phyloP scores from a whole-genome alignment of 2,113 vertebrate species.

The Anarhynchus alexandrinus region DNA sequence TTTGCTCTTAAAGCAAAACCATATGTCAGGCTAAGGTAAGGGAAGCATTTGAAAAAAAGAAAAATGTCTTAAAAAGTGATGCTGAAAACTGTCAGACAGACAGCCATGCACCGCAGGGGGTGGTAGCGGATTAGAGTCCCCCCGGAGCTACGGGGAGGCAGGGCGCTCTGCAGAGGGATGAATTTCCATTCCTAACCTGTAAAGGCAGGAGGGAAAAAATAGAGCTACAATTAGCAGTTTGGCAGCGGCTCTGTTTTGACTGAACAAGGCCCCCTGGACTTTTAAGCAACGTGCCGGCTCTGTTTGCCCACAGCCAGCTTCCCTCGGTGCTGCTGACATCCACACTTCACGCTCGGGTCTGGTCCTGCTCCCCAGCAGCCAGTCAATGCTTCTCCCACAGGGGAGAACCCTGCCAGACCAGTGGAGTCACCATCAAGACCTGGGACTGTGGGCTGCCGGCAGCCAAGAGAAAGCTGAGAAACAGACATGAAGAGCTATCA shows the following conservation, averaged over 20 bases:
- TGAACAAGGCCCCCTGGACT: neutral
- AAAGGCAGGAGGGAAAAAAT: neutral
- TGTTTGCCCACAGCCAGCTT: neutral
- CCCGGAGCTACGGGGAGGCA: neutral
- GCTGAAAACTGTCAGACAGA: conserved; percentile 23
- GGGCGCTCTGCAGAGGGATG: neutral
- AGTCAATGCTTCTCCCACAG: neutral
- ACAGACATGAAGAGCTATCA: neutral
- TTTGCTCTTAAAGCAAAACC: conserved; percentile 61
- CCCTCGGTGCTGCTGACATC: neutral
- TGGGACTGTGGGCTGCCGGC: neutral
- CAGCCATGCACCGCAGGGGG: neutral
- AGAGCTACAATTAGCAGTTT: neutral
- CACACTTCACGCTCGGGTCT: neutral
- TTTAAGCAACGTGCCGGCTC: rapidly evolving
- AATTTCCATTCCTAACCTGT: neutral
- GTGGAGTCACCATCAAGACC: neutral
- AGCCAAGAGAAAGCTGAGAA: neutral
- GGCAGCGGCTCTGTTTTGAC: conserved; percentile 3
- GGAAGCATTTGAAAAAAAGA: conserved; percentile 20
- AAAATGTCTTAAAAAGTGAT: conserved; percentile 32
- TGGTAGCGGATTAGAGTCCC: neutral
- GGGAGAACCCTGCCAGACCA: neutral
- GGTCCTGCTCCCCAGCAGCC: neutral
- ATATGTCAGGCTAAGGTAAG: conserved; percentile 52